phyloP scores from a whole-genome alignment of 2,797 vertebrate species.

The Eulemur coronatus region DNA sequence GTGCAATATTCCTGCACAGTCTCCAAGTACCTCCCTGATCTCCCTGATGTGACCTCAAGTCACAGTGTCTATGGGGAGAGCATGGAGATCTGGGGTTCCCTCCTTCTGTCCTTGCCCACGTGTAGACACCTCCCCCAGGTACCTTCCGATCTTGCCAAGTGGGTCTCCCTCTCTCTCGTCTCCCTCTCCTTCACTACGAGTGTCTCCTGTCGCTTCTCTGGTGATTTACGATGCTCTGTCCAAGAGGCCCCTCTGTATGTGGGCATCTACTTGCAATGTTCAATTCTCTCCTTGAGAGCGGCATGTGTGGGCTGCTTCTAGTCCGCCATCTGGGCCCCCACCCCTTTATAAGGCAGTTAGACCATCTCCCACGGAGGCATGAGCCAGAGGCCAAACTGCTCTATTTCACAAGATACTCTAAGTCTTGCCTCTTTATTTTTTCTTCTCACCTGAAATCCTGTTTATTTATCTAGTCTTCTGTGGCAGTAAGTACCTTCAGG shows the following conservation, averaged over 20 bases:
- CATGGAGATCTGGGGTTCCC: background rate
- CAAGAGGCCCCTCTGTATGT: background rate
- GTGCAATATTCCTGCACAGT: background rate
- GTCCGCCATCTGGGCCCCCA: background rate
- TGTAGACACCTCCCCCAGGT: background rate
- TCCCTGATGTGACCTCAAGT: background rate
- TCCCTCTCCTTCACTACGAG: too few relatives aligned
- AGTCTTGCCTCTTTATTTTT: slow-evolving; percentile 63
- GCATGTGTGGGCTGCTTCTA: background rate
- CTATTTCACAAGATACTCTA: slow-evolving; percentile 77
- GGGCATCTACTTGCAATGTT: background rate
- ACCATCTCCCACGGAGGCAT: slow-evolving; percentile 79
- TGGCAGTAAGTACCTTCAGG: slow-evolving; percentile 62
- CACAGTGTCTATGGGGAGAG: background rate
- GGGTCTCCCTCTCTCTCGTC: background rate
- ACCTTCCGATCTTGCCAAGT: background rate
- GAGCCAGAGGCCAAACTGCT: slow-evolving; percentile 86
- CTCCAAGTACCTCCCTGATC: background rate
- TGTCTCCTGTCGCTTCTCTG: background rate
- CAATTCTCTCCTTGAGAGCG: background rate
- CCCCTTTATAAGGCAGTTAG: slow-evolving; percentile 86
- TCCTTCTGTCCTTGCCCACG: background rate
- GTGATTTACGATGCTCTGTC: background rate
- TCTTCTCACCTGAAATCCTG: slow-evolving; percentile 74
- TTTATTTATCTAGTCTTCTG: slow-evolving; percentile 79